phyloP scores from a whole-genome alignment of 2,888 invertebrate species.

The Rotaria macrura region DNA sequence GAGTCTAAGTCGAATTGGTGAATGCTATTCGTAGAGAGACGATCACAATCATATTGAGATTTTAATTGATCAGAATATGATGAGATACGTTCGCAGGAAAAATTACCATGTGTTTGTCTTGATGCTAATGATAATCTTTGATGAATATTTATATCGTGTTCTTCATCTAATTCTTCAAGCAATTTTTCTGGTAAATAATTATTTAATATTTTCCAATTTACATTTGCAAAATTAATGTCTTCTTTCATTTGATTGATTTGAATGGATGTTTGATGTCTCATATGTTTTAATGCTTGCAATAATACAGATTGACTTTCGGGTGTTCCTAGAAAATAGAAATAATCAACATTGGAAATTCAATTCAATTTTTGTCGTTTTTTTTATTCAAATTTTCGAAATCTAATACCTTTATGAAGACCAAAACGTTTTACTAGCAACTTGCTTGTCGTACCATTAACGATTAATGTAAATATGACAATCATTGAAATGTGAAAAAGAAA shows the following conservation, averaged over 20 bases:
- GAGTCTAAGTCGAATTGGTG: background rate
- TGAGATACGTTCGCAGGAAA: background rate
- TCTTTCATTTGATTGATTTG: background rate
- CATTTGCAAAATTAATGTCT: background rate
- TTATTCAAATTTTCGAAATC: too few relatives aligned
- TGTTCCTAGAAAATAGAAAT: background rate
- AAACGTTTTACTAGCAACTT: background rate
- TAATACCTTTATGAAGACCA: background rate
- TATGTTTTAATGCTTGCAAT: background rate
- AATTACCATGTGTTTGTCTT: background rate
- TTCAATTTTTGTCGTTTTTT: background rate
- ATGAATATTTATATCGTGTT: background rate
- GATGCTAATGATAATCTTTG: background rate
- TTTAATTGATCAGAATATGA: background rate
- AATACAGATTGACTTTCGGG: background rate
- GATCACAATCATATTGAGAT: background rate
- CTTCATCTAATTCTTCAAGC: background rate
- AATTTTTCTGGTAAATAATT: constrained; percentile 7
- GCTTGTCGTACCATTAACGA: background rate
- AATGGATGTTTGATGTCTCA: background rate
- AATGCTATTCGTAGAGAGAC: background rate
- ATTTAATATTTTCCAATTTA: background rate
- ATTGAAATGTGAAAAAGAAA: constrained; percentile 16
- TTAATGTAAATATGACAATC: background rate
- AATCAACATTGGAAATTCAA: too few relatives aligned